phyloP scores from a whole-genome alignment of 2,888 invertebrate species.

The Ashinkailepas kermadecensis region DNA sequence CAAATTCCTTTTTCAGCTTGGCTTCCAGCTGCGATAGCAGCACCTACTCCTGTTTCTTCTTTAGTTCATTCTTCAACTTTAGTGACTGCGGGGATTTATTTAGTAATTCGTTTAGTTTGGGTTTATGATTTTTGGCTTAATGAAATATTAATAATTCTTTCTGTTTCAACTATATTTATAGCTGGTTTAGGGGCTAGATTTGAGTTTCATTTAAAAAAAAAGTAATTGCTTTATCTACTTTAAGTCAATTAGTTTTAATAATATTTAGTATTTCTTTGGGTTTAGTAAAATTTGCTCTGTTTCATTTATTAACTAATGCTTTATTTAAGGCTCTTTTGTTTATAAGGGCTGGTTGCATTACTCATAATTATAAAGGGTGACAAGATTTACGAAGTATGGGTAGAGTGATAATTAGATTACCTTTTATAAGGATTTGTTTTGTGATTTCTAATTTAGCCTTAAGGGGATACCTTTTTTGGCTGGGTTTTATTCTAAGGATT shows the following conservation, averaged over 20 bases:
- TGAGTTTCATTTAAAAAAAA: slow-evolving; percentile 59
- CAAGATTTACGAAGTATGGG: slow-evolving; percentile 63
- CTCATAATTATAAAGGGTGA: slow-evolving; percentile 55
- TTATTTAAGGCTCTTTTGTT: slow-evolving; percentile 68
- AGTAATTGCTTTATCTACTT: slow-evolving; percentile 68
- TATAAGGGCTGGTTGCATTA: slow-evolving; percentile 61
- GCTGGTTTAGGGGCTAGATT: slow-evolving; percentile 41
- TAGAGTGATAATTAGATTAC: slow-evolving; percentile 45
- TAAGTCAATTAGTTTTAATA: slow-evolving; percentile 67
- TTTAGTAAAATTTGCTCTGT: slow-evolving; percentile 53
- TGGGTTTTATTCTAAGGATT: slow-evolving; percentile 58
- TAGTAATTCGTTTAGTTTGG: slow-evolving; percentile 60
- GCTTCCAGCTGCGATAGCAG: slow-evolving; percentile 65
- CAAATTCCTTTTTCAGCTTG: slow-evolving; percentile 73
- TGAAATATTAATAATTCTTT: slow-evolving; percentile 50
- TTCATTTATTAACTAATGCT: slow-evolving; percentile 64
- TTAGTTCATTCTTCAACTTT: slow-evolving; percentile 70
- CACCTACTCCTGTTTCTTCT: slow-evolving; percentile 67
- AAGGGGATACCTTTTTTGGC: slow-evolving; percentile 59
- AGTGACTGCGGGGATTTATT: slow-evolving; percentile 66
- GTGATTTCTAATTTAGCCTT: slow-evolving; percentile 54
- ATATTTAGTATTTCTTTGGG: slow-evolving; percentile 56
- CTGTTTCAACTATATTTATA: slow-evolving; percentile 39
- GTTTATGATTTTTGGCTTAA: slow-evolving; percentile 45
- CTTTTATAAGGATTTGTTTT: slow-evolving; percentile 48